Conservation (phyloP, 1,140 invertebrate genomes). For the Bombus sibiricus region DNA sequence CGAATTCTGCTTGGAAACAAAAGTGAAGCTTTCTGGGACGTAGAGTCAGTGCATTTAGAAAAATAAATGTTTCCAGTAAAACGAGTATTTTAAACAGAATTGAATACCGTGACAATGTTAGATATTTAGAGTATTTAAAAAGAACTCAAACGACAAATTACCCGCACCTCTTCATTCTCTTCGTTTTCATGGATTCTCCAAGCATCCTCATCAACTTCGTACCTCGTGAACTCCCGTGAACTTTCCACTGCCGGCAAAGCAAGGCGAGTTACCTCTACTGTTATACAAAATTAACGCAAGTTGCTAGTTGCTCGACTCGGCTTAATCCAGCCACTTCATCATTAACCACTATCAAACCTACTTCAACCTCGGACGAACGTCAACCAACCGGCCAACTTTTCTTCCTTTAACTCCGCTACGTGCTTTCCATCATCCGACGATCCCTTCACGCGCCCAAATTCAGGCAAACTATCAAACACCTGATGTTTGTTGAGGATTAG, state of each 20-base stretch:
- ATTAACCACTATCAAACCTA: background rate
- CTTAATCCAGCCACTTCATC: background rate
- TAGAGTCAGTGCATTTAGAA: background rate
- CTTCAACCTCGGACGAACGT: background rate
- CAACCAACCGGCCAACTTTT: background rate
- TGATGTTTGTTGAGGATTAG: too few relatives aligned
- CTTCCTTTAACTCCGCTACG: background rate
- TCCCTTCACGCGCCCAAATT: too few relatives aligned
- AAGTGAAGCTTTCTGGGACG: background rate
- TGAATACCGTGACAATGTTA: too few relatives aligned
- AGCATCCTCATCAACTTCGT: background rate
- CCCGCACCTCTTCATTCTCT: background rate
- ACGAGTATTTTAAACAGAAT: background rate
- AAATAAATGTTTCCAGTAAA: background rate
- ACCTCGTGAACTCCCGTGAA: background rate
- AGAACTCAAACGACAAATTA: background rate
- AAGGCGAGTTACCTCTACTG: background rate
- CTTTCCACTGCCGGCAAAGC: background rate
- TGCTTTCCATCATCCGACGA: background rate
- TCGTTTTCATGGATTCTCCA: background rate
- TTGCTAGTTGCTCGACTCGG: background rate
- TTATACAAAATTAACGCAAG: background rate
- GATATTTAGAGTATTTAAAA: too few relatives aligned
- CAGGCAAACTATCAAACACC: fast-evolving
- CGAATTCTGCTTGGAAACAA: background rate